phyloP scores from a whole-genome alignment of 37 sponge, comb jelly and placozoan species.

The Spongilla lacustris region DNA sequence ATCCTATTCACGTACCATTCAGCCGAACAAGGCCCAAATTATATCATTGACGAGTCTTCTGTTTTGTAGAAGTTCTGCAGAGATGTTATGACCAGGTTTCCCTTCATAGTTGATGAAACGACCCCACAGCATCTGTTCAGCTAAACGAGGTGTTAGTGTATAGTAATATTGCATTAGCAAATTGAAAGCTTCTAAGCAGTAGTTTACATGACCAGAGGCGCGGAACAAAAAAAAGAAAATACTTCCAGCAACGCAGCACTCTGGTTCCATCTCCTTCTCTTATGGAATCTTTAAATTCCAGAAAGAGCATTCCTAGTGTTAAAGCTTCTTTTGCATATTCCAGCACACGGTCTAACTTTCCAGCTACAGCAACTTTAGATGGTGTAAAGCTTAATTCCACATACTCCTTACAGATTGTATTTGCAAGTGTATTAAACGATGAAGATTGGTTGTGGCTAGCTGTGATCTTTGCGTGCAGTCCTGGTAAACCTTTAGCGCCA shows the following conservation, averaged over 20 bases:
- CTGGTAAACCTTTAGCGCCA: background rate
- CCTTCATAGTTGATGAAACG: background rate
- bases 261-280: constrained; percentile 31
- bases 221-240: background rate
- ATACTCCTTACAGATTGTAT: background rate
- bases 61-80: too few species aligned
- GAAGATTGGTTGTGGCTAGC: background rate
- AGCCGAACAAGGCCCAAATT: too few species aligned
- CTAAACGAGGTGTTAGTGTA: background rate
- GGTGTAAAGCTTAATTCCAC: background rate
- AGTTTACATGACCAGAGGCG: background rate
- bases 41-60: too few species aligned
- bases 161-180: background rate
- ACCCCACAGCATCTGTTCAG: background rate
- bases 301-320: background rate
- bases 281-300: constrained; percentile 21
- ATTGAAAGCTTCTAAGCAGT: background rate
- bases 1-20: too few species aligned
- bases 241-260: constrained; percentile 24
- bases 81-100: constrained; percentile 8
- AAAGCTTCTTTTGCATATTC: constrained; percentile 16
- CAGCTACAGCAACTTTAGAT: background rate
- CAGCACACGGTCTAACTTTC: background rate
- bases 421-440: background rate
- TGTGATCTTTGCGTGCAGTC: background rate